Evolutionary conservation across 2,888 invertebrate species (phyloP), one percentile per base, ranked within the genome.

Genomic region (Brassicogethes aeneus): DNA sequence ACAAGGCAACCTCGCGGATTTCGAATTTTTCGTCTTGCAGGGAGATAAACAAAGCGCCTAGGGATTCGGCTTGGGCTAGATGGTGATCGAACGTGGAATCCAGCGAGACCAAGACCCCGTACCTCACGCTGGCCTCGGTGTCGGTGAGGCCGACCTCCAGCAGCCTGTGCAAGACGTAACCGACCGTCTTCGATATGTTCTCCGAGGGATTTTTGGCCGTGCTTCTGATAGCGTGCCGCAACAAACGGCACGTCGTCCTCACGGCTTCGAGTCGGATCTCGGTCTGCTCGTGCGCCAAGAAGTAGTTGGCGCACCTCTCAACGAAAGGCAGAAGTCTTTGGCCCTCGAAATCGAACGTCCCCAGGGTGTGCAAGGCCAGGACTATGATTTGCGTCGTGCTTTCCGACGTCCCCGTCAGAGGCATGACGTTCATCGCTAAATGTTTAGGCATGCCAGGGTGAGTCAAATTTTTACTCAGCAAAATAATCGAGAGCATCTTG

Each of bases 21-120:
- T 94, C 93, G 63, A 95, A 89, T 51, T 91, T 85, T 68, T 99
- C 97, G 65, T 99, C 99, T 68, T 97, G 93, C 68, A 99, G 78
- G 0, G 94, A 92, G 42, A 96, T 85, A 59, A 96, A 93, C 7
- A 99, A 73, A 0, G 91, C 88, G 53, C 87, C 86, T 7, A 99
- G 70, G 51, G 93, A 95, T 69, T 97, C 95, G 0, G 96, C 89
- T 70, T 99, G 96, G 0, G 97, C 96, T 32, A 99, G 70, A 65
- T 97, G 93, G 16, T 81, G 82, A 61, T 99, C 94, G 66, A 99
- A 99, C 14, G 86, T 84, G 47, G 86, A 83, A 60, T 92, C 88
- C 15, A 99, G 71, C 0, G 93, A 94, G 45, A 87, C 84, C 16
- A 99, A 70, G 1, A 97, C 97, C 71, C 91, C 87, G 57, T 88